phyloP scores from a whole-genome alignment of 30 jellyfish, hydroid and myxozoan genomes.

The Sanderia malayensis region DNA sequence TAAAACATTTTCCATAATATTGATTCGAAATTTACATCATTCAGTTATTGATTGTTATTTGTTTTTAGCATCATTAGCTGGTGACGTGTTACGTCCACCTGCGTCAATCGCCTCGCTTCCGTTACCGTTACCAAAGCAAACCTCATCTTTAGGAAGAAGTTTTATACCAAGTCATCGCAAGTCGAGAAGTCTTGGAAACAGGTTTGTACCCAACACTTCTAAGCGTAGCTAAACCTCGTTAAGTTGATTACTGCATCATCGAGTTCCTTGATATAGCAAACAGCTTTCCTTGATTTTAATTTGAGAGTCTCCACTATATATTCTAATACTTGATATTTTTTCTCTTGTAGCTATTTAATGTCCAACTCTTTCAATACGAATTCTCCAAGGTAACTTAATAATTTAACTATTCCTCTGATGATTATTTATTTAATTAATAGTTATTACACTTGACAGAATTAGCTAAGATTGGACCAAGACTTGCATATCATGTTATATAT shows the following conservation, averaged over 20 bases:
- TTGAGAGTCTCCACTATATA: no score
- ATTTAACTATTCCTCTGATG: background rate
- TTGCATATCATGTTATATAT: background rate
- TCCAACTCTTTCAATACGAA: background rate
- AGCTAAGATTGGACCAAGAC: background rate
- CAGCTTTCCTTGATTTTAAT: no score
- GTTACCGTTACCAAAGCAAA: constrained; percentile 17
- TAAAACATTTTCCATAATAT: no score
- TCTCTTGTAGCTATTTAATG: background rate
- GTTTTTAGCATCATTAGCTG: constrained; percentile 40
- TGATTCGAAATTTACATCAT: no score
- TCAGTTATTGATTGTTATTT: no score
- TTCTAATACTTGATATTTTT: no score
- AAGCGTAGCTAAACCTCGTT: no score
- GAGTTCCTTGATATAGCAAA: no score
- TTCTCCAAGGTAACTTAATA: background rate
- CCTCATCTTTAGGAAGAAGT: constrained; percentile 60
- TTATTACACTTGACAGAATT: background rate
- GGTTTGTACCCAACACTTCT: no score
- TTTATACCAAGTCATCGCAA: constrained; percentile 81
- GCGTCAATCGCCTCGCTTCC: constrained; percentile 11
- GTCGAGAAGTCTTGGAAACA: constrained; percentile 75
- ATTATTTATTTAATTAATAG: background rate
- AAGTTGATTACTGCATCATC: no score
- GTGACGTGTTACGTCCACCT: constrained; percentile 12